Base-by-base conservation (phyloP, 2,797 vertebrate genomes). In the Helarctos malayanus region DNA sequence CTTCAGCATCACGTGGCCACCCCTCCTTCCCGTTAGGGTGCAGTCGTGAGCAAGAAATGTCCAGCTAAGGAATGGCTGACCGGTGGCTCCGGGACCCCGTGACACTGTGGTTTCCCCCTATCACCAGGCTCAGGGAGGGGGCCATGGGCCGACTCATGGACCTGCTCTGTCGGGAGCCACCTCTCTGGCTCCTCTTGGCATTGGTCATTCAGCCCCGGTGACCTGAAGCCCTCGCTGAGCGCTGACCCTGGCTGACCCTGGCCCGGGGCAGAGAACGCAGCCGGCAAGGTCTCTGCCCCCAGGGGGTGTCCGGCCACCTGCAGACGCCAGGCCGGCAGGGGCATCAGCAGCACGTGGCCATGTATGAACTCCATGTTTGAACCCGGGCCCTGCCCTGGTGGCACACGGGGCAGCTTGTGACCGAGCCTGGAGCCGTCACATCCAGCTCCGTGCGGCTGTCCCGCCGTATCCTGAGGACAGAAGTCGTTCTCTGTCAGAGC, bases 1-100 rank as follows among this genome's bases (percentile, higher is more conserved):
- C n/a, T 52, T 15, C 19, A 19, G 68, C 0, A 0, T 5, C 0
- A 1, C 69, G 0, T 6, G 25, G 63, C 4, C 11, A 4, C 57
- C 47, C 4, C 23, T 13, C n/a, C 32, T 12, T 13, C 41, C 41
- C 1, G 0, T 1, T 9, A 82, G 65, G 54, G n/a, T 10, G 9
- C 47, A 47, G 2, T 13, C 7, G 1, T 0, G 68, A 54, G 19
- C 4, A 11, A 19, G 16, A 38, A 4, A 2, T 0, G 12, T 45
- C 32, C 38, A 11, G 7, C 56, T 5, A 2, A 38, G 54, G 45
- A 23, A 9, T 9, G 0, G 27, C 61, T 0, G 11, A 45, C 47
- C 16, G 13, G 54, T 10, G 23, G 13, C 69, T 1, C 49, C 12
- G 3, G 16, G 82, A 45, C 52, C 45, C 76, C 3, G 0, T 13